Evolutionary conservation across 2,888 invertebrate genomes (phyloP).

Genomic region (Fragum fragum): DNA sequence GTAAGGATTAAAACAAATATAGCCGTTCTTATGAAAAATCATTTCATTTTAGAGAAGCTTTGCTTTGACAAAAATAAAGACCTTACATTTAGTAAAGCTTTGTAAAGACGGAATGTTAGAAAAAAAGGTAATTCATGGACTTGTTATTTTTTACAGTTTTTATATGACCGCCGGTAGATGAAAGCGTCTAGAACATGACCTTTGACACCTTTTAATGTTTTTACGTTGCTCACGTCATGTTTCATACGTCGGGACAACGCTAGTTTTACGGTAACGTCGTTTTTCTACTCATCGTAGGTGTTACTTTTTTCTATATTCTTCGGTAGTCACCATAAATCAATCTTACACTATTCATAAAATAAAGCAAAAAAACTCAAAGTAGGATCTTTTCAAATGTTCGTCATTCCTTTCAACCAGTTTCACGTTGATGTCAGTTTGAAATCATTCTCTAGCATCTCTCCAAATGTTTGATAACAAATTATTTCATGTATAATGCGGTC

Average conservation of each 20-base stretch:
- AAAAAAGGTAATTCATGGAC: background rate
- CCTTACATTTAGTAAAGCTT: too few species aligned
- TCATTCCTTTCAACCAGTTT: too few species aligned
- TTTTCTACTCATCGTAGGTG: background rate
- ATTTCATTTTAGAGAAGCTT: too few species aligned
- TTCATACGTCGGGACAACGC: slow-evolving; percentile 14
- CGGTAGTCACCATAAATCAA: too few species aligned
- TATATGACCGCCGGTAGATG: slow-evolving; percentile 5
- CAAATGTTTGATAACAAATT: background rate
- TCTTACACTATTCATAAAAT: background rate
- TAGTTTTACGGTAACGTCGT: background rate
- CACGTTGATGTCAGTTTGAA: too few species aligned
- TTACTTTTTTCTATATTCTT: background rate
- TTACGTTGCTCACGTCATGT: slow-evolving; percentile 8
- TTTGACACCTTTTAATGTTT: slow-evolving; percentile 22
- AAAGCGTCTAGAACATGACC: slow-evolving; percentile 17
- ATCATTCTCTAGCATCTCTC: too few species aligned
- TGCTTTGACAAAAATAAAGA: too few species aligned
- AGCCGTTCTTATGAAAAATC: too few species aligned
- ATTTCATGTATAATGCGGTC: slow-evolving; percentile 3
- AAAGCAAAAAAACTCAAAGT: too few species aligned
- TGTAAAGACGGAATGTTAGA: too few species aligned
- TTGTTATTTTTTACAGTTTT: background rate
- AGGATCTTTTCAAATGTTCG: too few species aligned
- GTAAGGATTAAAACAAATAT: too few species aligned